Percentiles rank a stretch among this genome's conserved stretches.
These are phyloP conservation scores for Microtus pennsylvanicus DNA, from an alignment of 2,113 vertebrate genomes.

Conservation along the genomic window DNA sequence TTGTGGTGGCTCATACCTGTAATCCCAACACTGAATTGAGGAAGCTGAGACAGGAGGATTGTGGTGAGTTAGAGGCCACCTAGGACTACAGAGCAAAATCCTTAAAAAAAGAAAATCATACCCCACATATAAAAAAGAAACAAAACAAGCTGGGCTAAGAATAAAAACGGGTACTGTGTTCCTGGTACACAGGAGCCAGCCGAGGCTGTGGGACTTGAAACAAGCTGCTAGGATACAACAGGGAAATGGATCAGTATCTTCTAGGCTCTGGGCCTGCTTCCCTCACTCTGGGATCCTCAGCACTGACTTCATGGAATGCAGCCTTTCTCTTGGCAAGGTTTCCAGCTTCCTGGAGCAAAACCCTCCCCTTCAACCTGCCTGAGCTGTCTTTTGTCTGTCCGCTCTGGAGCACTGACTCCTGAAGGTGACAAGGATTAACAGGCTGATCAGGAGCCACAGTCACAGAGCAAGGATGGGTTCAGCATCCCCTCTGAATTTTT, in stretches of 20 bases:
- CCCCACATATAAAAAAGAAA: not conserved
- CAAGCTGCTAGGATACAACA: not conserved
- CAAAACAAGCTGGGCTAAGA: not conserved
- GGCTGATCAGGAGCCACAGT: not conserved
- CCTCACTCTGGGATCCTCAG: not conserved
- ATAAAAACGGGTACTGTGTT: not conserved
- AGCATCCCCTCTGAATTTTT: not conserved
- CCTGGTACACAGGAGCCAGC: not conserved
- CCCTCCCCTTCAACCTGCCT: too few species aligned
- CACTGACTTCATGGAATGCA: not conserved
- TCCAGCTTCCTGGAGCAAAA: not conserved
- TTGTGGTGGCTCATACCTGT: not conserved
- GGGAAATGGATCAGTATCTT: not conserved
- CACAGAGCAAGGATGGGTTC: not conserved
- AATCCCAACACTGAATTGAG: not conserved
- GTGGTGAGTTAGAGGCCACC: not conserved
- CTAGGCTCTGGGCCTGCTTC: not conserved
- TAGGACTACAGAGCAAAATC: not conserved
- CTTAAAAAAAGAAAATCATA: not conserved
- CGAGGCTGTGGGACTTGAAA: not conserved
- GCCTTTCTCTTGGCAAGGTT: not conserved
- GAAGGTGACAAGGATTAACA: not conserved
- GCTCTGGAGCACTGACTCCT: not conserved
- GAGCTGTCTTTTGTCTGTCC: not conserved
- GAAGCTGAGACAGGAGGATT: not conserved